Percentiles rank a stretch among this genome's conserved stretches.
These are phyloP conservation scores for Nerophis ophidion DNA, from an alignment of 2,113 vertebrate genomes.

Conservation along the genomic window DNA sequence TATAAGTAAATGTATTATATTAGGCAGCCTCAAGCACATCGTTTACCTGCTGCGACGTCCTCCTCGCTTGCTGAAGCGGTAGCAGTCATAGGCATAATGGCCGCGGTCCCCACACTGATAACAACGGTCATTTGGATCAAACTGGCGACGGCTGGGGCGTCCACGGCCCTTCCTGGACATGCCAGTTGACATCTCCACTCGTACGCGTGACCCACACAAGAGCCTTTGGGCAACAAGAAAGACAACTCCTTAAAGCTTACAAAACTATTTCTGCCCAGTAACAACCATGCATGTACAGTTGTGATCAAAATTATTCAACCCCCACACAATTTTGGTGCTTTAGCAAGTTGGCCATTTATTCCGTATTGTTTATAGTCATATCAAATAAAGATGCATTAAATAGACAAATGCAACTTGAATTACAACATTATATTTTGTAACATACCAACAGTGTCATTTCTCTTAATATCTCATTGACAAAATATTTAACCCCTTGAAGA, in stretches of 20 bases:
- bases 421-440: too few species aligned
- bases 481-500: too few species aligned
- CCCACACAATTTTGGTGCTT: too few species aligned
- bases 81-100: slow-evolving; percentile 80
- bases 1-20: neutral
- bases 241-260: neutral
- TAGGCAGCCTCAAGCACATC: neutral
- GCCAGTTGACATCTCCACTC: slow-evolving; percentile 76
- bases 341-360: too few species aligned
- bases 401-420: too few species aligned
- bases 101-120: slow-evolving; percentile 78
- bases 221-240: slow-evolving; percentile 46
- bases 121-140: slow-evolving; percentile 76
- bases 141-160: slow-evolving; percentile 75
- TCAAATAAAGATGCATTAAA: too few species aligned
- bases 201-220: slow-evolving; percentile 74
- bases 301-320: too few species aligned
- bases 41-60: slow-evolving; percentile 72
- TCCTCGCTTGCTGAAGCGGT: slow-evolving; percentile 75
- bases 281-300: too few species aligned
- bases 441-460: too few species aligned
- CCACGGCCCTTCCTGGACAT: slow-evolving; percentile 75
- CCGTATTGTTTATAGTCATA: too few species aligned
- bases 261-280: neutral
- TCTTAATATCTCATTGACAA: too few species aligned